These are phyloP conservation scores for Napeogenes sylphis DNA, from an alignment of 2,888 invertebrate species.

Conservation along the genomic window DNA sequence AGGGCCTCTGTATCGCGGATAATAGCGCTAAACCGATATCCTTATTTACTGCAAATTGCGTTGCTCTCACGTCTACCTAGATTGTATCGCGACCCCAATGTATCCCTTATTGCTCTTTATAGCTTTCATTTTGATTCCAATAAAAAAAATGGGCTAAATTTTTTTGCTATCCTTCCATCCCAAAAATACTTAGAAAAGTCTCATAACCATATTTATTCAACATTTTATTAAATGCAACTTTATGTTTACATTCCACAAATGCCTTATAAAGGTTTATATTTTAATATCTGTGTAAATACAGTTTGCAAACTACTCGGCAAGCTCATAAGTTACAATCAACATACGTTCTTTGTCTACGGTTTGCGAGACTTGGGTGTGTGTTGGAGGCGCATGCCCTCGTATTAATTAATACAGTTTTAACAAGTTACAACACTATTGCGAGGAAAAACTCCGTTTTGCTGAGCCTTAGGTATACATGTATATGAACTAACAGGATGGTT, in stretches of 20 bases:
- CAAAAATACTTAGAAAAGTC: not conserved
- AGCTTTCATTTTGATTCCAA: slow-evolving; percentile 15
- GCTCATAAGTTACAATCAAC: slow-evolving; percentile 13
- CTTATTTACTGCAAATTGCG: slow-evolving; percentile 76
- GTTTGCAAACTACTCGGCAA: not conserved
- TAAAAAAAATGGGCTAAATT: not conserved
- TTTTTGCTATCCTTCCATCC: not conserved
- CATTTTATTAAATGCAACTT: not conserved
- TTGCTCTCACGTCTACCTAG: slow-evolving; percentile 29
- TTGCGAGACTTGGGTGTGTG: slow-evolving; percentile 4
- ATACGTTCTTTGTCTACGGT: slow-evolving; percentile 5
- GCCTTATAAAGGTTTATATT: slow-evolving; percentile 1
- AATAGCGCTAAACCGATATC: slow-evolving; percentile 73
- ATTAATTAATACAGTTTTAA: slow-evolving; percentile 7
- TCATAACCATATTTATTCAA: not conserved
- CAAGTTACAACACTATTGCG: slow-evolving; percentile 4
- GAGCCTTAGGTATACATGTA: not conserved
- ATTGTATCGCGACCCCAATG: slow-evolving; percentile 20
- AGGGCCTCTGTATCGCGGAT: slow-evolving; percentile 41
- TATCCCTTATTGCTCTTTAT: slow-evolving; percentile 18
- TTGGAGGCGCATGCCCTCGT: slow-evolving; percentile 2
- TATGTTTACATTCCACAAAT: not conserved
- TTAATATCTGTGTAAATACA: slow-evolving; percentile 5
- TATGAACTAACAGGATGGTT: no score
- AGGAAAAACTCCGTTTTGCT: not conserved